Evolutionary conservation across 1,140 invertebrate genomes (phyloP).

Genomic region (Monochamus saltuarius): DNA sequence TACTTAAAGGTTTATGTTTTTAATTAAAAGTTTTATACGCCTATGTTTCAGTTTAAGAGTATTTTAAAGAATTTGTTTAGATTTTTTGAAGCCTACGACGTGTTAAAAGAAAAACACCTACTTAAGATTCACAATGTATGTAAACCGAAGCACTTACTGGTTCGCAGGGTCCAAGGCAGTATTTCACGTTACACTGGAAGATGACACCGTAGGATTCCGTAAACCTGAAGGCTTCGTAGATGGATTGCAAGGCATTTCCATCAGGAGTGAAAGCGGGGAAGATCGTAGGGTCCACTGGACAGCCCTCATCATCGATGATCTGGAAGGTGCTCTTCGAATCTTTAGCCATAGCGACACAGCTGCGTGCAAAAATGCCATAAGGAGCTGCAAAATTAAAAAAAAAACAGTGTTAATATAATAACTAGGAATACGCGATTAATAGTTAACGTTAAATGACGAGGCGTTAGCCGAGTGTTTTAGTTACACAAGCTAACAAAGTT

Average conservation of each 20-base stretch:
- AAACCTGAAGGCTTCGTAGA: slow-evolving; percentile 93
- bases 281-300: slow-evolving; percentile 89
- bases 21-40: too few species aligned
- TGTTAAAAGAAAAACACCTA: too few species aligned
- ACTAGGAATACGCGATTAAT: slow-evolving; percentile 7
- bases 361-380: slow-evolving; percentile 92
- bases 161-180: slow-evolving; percentile 92
- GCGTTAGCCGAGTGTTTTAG: too few species aligned
- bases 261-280: slow-evolving; percentile 89
- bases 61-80: too few species aligned
- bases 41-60: too few species aligned
- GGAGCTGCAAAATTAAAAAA: slow-evolving; percentile 68
- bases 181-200: slow-evolving; percentile 96
- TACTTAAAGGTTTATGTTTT: too few species aligned
- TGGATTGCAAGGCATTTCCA: slow-evolving; percentile 83
- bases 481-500: too few species aligned
- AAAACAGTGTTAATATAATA: slow-evolving; percentile 21
- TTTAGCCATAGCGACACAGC: slow-evolving; percentile 95
- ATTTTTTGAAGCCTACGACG: too few species aligned
- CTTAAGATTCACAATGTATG: too few species aligned
- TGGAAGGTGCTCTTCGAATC: slow-evolving; percentile 94
- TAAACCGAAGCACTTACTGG: slow-evolving; percentile 64
- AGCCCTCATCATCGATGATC: slow-evolving; percentile 93
- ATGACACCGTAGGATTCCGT: slow-evolving; percentile 96
- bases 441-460: neutral